Base-by-base conservation (phyloP, 2,797 vertebrate genomes). In the Oceanodroma leucorhoa region DNA sequence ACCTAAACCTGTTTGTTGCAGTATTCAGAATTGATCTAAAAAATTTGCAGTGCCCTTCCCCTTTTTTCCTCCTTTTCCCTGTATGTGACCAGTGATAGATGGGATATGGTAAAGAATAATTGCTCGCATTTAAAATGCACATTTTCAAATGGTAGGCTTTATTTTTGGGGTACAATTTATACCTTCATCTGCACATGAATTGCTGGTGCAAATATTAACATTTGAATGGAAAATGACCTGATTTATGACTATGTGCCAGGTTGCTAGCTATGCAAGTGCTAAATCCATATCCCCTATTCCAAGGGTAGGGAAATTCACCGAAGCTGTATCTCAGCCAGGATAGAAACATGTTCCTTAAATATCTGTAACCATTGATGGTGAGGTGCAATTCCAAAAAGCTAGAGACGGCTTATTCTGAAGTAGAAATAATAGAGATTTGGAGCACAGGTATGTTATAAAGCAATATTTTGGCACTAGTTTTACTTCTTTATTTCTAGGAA, bases 131-230 rank as follows among this genome's bases (percentile, higher is more conserved):
- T 88, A 83, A 77, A 93, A 90, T 50, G 36, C 60, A 88, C n/a
- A 30, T 50, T 92, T 96, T 75, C 48, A 67, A 71, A 94, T 78
- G 38, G 61, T 14, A 10, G 29, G 69, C 72, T 91, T 94, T 96
- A 57, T 90, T 94, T 91, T 85, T 11, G 53, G 84, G 89, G 76
- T 78, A 57, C 82, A 88, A 91, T 88, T 91, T 90, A 75, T 78
- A 90, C 85, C 76, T 94, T 67, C 94, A 94, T 95, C 94, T 96
- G 91, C 76, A 86, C 91, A 90, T 61, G 82, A 96, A 96, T 94
- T 93, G 36, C 82, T 85, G 72, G 82, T 88, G 69, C 87, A 95
- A 94, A 83, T 94, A 94, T 93, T 95, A 94, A 79, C 76, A 95
- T 91, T 32, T 92, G 87, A 95, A 93, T 89, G 61, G 78, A 76